Evolutionary conservation across 2,888 invertebrate genomes (phyloP), one percentile per base, ranked within the genome.

Genomic region (Scrobipalpa costella): DNA sequence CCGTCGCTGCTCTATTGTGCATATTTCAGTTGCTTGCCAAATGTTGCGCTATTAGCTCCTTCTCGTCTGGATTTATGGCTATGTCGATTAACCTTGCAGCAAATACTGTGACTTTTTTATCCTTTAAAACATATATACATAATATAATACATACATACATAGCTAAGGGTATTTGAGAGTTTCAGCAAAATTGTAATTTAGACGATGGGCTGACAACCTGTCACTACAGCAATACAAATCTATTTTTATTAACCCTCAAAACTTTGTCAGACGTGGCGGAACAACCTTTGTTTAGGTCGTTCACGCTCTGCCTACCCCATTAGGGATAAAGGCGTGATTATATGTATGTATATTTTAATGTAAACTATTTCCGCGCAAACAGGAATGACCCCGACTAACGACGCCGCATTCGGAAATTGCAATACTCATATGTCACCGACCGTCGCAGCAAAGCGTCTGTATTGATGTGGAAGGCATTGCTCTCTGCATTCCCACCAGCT

Each of bases 351-450:
- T n/a, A 7, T 21, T 34, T 33, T 34, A 55, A 55, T n/a, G 55
- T 15, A 27, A 7, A 34, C 5, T 6, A 55, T 55, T 55, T 34
- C 33, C 2, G 55, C 1, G 15, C 7, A 52, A 49, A 34, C 49
- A 17, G 33, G 62, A 63, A 61, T 57, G 44, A 13, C 33, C 63
- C 68, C 62, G 63, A 66, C 70, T 83, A 85, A 86, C 84, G 80
- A 86, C 78, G 76, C 74, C 75, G 76, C 81, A 78, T 81, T 84
- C 85, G 86, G 86, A 87, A 85, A 87, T 88, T 86, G 85, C 87
- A 85, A 86, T 85, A 83, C 84, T 86, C 86, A 82, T 85, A 83
- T 86, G 87, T 87, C 85, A 87, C 80, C 77, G 80, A 75, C 75
- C 76, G 76, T 78, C 75, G 78, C 73, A 77, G 78, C 79, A 75